These are phyloP conservation scores for Phalloptychus januarius DNA, from an alignment of 2,797 vertebrate genomes.

Conservation along the genomic window DNA sequence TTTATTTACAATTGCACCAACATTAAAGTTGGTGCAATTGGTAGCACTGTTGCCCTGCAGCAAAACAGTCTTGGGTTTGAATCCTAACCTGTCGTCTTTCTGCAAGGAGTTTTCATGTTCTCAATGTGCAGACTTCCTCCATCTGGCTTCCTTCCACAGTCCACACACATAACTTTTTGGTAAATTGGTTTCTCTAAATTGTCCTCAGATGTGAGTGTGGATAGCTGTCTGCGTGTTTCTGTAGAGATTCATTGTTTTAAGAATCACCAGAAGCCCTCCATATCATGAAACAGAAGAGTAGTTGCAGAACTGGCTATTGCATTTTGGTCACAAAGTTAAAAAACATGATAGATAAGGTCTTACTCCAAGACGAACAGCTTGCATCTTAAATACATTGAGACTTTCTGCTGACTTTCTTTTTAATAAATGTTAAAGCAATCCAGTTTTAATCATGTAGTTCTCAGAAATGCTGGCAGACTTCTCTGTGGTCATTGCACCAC, in stretches of 20 bases:
- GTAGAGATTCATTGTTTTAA: neutral
- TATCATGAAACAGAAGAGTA: neutral
- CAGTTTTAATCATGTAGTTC: conserved; percentile 33
- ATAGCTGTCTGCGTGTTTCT: neutral
- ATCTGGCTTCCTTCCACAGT: neutral
- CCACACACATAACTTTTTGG: neutral
- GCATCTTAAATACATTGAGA: conserved; percentile 35
- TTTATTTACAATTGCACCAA: too few relatives aligned
- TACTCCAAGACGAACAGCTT: conserved; percentile 33
- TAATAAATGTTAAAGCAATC: conserved; percentile 45
- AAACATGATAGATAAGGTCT: neutral
- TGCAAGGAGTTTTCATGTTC: neutral
- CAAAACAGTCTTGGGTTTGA: neutral
- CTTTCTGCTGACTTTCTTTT: conserved; percentile 29
- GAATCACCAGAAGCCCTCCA: neutral
- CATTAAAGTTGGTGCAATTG: neutral
- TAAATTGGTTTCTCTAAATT: neutral
- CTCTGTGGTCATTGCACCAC: conserved; percentile 55
- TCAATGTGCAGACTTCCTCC: neutral
- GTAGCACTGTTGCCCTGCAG: neutral
- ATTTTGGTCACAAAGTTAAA: conserved; percentile 12
- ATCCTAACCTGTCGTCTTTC: neutral
- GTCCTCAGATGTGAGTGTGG: neutral
- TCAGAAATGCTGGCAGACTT: conserved; percentile 47
- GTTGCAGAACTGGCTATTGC: conserved; percentile 6